Percentiles rank a stretch among this genome's conserved stretches.
Evolutionary conservation across 2,888 invertebrate species (phyloP).

Genomic region (Dicycla oo): DNA sequence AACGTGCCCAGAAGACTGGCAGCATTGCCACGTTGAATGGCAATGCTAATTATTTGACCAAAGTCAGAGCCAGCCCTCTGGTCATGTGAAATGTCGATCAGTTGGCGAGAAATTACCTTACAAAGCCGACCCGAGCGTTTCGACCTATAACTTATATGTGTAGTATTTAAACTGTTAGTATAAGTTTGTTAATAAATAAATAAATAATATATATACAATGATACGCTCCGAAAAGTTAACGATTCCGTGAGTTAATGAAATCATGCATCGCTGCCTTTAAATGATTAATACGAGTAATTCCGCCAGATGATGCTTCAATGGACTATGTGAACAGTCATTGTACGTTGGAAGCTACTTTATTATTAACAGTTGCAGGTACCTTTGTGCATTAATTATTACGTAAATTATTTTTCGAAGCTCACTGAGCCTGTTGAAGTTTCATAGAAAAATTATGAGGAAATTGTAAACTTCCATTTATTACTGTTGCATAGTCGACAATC

Average conservation of each 20-base stretch:
- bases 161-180: no score
- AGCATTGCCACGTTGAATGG: no score
- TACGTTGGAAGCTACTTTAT: background rate
- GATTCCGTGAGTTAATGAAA: constrained; percentile 16
- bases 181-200: no score
- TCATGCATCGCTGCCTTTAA: constrained; percentile 27
- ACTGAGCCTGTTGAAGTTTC: background rate
- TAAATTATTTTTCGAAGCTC: background rate
- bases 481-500: background rate
- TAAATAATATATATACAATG: background rate
- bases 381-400: background rate
- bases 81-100: no score
- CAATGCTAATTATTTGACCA: no score
- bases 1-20: no score
- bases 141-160: no score
- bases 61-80: no score
- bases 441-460: no score
- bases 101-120: no score
- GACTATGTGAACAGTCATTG: background rate
- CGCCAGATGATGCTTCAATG: background rate
- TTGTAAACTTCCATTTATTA: background rate
- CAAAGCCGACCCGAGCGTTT: no score
- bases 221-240: constrained; percentile 5
- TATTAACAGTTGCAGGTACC: background rate
- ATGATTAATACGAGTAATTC: constrained; percentile 29